Base-by-base conservation (phyloP, 2,888 invertebrate genomes). In the Hemaris fuciformis region DNA sequence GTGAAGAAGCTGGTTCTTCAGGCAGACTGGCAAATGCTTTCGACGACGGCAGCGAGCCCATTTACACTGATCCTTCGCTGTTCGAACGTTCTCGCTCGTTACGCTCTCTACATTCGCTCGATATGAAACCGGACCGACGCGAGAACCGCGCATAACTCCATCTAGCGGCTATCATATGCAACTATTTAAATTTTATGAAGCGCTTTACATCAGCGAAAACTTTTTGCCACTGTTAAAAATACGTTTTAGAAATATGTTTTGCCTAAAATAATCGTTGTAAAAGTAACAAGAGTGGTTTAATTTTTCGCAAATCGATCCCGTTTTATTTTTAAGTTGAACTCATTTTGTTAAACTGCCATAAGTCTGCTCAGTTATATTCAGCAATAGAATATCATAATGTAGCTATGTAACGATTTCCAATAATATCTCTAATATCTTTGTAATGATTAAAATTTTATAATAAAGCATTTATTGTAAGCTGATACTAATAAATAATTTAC, bases 1-100 rank as follows among this genome's bases (percentile, higher is more conserved):
- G 83, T 58, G 93, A 83, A 66, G 91, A 83, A 75, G 87, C 83
- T n/a, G 93, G 88, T 62, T 94, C 89, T 20, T 90, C 85, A 66
- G 93, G 90, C n/a, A 83, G 91, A 13, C 71, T 92, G 63, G 90
- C 92, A 2, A 91, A 82, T 64, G 92, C 93, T 15, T 97, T 97
- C 78, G 97, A 96, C 80, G 97, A 98, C 83, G 98, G 98, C 41
- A 98, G 97, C 81, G 98, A 98, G 83, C 98, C 98, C 0, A 98
- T 98, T 74, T 98, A 98, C 88, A 98, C 98, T 0, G 98, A 98
- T 88, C 98, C 98, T 0, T 97, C 97, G 1, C 92, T 98, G 41
- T 98, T 98, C 80, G 98, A 98, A 88, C 94, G 97, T 70, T 96
- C 97, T 31, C 94, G 96, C 79, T 97, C 95, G 59, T 91, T 96